phyloP scores from a whole-genome alignment of 2,888 invertebrate species.

The Tipula vernalis region DNA sequence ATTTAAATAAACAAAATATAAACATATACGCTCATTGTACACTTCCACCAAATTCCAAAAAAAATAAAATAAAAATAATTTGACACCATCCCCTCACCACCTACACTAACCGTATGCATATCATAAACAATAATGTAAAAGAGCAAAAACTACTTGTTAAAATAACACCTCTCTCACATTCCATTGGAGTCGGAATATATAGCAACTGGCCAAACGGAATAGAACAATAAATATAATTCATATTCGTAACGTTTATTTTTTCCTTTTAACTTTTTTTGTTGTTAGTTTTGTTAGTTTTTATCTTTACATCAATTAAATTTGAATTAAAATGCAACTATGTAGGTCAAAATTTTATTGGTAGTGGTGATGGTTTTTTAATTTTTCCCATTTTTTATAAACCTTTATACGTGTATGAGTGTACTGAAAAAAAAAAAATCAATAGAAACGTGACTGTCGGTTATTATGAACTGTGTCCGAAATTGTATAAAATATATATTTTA shows the following conservation, averaged over 20 bases:
- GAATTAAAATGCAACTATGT: not conserved
- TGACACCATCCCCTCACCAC: not conserved
- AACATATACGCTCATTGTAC: not conserved
- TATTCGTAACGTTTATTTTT: not conserved
- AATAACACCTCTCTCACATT: not conserved
- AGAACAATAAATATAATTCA: not conserved
- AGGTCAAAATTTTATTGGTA: not conserved
- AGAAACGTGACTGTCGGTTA: conserved; percentile 8
- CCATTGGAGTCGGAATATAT: not conserved
- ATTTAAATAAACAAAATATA: not conserved
- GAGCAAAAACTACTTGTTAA: not conserved
- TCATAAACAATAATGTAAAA: not conserved
- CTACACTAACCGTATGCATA: not conserved
- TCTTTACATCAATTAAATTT: conserved; percentile 4
- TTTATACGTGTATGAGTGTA: not conserved
- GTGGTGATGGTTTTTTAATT: not conserved
- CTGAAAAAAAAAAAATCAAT: not conserved
- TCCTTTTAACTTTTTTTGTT: not conserved
- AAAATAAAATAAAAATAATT: not conserved
- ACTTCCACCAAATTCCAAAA: not conserved
- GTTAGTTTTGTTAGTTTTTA: no score
- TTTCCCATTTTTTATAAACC: not conserved
- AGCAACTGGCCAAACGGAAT: not conserved
- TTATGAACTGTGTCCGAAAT: not conserved
- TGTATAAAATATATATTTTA: not conserved